Base-by-base conservation (phyloP, 1,140 invertebrate species). In the Bicyclus anynana region DNA sequence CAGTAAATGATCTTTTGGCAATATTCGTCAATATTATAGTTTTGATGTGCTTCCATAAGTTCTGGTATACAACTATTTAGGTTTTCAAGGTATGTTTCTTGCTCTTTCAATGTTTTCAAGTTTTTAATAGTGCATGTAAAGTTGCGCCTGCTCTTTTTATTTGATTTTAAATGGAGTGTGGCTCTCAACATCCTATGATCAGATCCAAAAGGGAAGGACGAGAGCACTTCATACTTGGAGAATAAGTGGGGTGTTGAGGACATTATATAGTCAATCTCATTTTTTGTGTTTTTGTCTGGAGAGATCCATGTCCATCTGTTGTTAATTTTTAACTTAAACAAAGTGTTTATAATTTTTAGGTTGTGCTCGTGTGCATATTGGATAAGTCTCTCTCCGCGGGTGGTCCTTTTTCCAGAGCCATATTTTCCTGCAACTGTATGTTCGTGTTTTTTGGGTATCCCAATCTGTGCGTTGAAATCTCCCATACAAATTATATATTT, bases 281-380 rank as follows among this genome's bases (percentile, higher is more conserved):
- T 29, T 2, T 4, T 29, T 10, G 27, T 29, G 2, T 29, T 5
- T 2, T 9, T 9, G 9, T 73, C 62, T 16, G 71, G 66, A 26
- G 67, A 77, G 4, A 65, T 74, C 69, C 69, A 74, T 23, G 71
- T 72, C 71, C 69, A 77, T 12, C 69, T 65, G 27, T 56, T 77
- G 74, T 47, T 62, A 16, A 5, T 72, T 70, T 71, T 57, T 38
- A 29, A n/a, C n/a, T 59, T 50, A 14, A 69, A 73, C 37, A 73
- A 73, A 2, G 29, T 56, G 7, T 65, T 66, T 35, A 74, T 71
- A 12, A 23, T 23, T 4, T 2, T 4, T 7, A 23, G 23, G 23
- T 23, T 23, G 7, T 23, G 2, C 2, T 7, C 72, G 62, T 9
- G 5, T 29, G 27, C 27, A 6, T 7, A 29, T 10, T 29, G 27